Conservation (phyloP, 2,888 invertebrate genomes). For the Auanema freiburgensis region DNA sequence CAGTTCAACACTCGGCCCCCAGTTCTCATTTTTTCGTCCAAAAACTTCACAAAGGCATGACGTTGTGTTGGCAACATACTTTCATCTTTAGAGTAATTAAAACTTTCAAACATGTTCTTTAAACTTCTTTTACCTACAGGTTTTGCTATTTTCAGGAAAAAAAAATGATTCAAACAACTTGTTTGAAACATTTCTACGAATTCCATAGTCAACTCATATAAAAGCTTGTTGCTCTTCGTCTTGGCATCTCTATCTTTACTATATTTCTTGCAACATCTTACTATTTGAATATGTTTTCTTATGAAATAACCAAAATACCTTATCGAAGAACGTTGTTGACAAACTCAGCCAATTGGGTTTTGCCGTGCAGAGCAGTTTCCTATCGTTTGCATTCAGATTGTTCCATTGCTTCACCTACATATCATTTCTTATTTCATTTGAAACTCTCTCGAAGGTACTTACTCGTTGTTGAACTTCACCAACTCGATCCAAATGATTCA, state of each 20-base stretch:
- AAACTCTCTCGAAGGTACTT: background rate
- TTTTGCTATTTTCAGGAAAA: no score
- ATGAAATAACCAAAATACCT: constrained; percentile 62
- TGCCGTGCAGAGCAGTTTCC: constrained; percentile 73
- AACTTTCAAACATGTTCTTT: background rate
- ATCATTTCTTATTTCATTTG: background rate
- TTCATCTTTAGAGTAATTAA: background rate
- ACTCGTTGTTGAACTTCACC: constrained; percentile 36
- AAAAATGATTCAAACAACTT: background rate
- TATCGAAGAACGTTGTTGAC: constrained; percentile 74
- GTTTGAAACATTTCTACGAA: background rate
- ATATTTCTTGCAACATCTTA: no score
- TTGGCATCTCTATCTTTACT: background rate
- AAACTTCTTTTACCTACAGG: background rate
- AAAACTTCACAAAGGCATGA: no score
- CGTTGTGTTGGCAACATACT: no score
- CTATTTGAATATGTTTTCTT: no score
- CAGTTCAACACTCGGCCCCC: no score
- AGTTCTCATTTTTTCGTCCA: no score
- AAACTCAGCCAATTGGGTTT: constrained; percentile 76
- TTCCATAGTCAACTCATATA: background rate
- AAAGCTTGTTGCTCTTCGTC: background rate
- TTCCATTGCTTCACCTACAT: constrained; percentile 62
- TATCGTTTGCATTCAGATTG: constrained; percentile 65
- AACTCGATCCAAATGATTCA: constrained; percentile 57